Percentiles rank a stretch among this genome's conserved stretches.
Evolutionary conservation across 2,113 vertebrate species (phyloP).

Genomic region (Monopterus albus): DNA sequence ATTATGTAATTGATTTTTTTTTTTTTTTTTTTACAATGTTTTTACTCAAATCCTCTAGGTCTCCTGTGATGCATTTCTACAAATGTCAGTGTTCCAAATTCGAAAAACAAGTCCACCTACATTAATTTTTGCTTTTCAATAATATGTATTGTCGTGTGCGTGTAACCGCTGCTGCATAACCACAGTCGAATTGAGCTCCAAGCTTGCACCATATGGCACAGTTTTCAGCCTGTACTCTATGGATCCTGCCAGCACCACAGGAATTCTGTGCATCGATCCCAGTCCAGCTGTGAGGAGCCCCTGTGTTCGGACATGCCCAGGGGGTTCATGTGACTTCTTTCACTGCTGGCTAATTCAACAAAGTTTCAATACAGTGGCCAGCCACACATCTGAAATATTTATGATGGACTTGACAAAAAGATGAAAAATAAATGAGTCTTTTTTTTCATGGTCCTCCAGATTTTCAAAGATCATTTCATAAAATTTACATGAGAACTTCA

Average conservation of each 20-base stretch:
- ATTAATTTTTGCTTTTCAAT: background rate
- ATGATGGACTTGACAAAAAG: constrained; percentile 84
- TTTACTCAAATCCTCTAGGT: too few species aligned
- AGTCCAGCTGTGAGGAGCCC: constrained; percentile 74
- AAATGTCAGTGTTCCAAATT: background rate
- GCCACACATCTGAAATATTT: constrained; percentile 82
- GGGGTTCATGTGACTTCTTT: constrained; percentile 59
- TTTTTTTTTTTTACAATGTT: too few species aligned
- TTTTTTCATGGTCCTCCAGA: constrained; percentile 85
- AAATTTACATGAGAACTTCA: constrained; percentile 82
- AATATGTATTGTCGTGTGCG: constrained; percentile 27
- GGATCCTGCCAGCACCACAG: constrained; percentile 68
- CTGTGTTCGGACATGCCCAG: constrained; percentile 55
- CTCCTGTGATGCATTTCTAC: too few species aligned
- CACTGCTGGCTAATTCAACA: constrained; percentile 82
- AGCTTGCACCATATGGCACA: constrained; percentile 66
- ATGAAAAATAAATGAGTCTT: constrained; percentile 85
- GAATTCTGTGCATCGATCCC: constrained; percentile 78
- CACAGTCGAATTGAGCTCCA: constrained; percentile 47
- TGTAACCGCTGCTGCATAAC: constrained; percentile 25
- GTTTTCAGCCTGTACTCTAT: constrained; percentile 39
- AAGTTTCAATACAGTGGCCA: constrained; percentile 82
- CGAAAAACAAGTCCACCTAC: background rate
- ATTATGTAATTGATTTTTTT: too few species aligned
- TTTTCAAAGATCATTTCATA: constrained; percentile 83